Evolutionary conservation across 2,888 invertebrate species (phyloP), one percentile per base, ranked within the genome.

Genomic region (Cheilosia variabilis): DNA sequence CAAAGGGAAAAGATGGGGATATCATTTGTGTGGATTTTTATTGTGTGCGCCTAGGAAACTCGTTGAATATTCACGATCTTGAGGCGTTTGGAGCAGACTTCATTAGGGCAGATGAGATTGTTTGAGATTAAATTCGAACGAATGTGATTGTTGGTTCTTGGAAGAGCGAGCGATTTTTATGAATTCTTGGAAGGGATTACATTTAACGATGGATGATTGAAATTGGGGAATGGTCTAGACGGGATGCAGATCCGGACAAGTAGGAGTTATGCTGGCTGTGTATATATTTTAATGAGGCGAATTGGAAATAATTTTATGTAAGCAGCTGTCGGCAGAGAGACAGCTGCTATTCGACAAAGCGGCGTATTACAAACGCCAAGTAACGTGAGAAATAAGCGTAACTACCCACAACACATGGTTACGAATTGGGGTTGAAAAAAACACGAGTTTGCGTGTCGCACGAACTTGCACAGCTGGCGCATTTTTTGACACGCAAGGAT

Each of bases 21-120:
- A 62, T 45, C 53, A 53, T 43, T 37, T 37, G 4, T 37, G 13
- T 37, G 17, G 52, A 43, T 31, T 43, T 72, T 72, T 52, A 72
- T 72, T 72, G 31, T 60, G 27, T 62, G 22, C 27, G 43, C 13
- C 50, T n/a, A n/a, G n/a, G n/a, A n/a, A n/a, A n/a, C n/a, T n/a
- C n/a, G 37, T 10, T 3, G 13, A 37, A 37, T 37, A 13, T 13
- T 4, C 9, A 37, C 1, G 13, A 10, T 13, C 37, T 10, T 13
- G 37, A 47, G 17, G 17, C 19, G 9, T 1, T 19, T 4, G 47
- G 2, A 47, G 52, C 10, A 31, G 31, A 45, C 27, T 68, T 43
- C 55, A 34, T 57, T 53, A 34, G 31, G 31, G 45, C 3, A 43
- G 43, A 68, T 43, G 55, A 68, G 31, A 68, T 55, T 55, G 55